These are phyloP conservation scores for Cataglyphis altisquamis DNA, from an alignment of 2,888 invertebrate species.

Conservation along the genomic window DNA sequence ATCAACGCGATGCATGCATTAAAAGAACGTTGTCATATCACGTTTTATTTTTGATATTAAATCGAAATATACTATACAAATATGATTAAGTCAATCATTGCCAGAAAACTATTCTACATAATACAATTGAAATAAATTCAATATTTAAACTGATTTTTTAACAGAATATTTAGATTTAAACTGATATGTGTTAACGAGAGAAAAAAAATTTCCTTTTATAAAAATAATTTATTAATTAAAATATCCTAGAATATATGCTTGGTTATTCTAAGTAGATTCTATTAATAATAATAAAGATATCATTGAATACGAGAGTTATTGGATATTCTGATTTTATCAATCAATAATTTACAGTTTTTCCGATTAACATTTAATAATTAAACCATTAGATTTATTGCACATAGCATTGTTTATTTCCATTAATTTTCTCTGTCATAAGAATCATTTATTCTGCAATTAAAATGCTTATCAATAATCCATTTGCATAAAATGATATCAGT, in stretches of 20 bases:
- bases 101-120: background rate
- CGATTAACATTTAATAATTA: conserved; percentile 36
- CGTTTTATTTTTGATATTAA: conserved; percentile 22
- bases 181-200: background rate
- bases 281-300: conserved; percentile 14
- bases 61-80: conserved; percentile 17
- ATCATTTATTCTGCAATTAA: conserved; percentile 30
- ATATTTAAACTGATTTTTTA: conserved; percentile 19
- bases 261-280: background rate
- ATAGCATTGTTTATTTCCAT: conserved; percentile 9
- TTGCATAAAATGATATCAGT: conserved; percentile 3
- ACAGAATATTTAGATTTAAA: conserved; percentile 17
- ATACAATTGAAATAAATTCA: conserved; percentile 23
- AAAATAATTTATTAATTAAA: conserved; percentile 17
- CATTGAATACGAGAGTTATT: background rate
- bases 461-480: background rate
- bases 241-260: background rate
- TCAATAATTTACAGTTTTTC: conserved; percentile 5
- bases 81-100: conserved; percentile 30
- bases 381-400: background rate
- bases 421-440: conserved; percentile 18
- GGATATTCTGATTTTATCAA: background rate
- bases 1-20: conserved; percentile 4
- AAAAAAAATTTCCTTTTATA: background rate
- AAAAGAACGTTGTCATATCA: background rate